These are phyloP conservation scores for Clarias fuscus DNA, from an alignment of 2,797 vertebrate species.

Conservation along the genomic window DNA sequence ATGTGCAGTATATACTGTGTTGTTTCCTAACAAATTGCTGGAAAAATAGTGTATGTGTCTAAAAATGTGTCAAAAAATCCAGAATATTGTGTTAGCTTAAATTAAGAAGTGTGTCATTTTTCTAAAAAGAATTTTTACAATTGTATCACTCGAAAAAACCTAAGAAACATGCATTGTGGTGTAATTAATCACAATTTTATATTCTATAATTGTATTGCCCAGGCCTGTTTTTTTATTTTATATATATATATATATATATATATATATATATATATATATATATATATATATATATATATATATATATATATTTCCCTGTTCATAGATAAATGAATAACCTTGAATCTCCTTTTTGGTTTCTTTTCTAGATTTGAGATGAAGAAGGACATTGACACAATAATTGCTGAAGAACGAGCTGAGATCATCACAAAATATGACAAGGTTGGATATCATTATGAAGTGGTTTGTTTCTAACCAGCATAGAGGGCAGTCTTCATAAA, in stretches of 20 bases:
- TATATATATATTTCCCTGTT: not conserved
- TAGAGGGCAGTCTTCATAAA: conserved; percentile 17
- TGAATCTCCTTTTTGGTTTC: not conserved
- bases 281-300: too few species aligned
- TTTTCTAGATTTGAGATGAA: conserved; percentile 87
- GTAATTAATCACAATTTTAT: not conserved
- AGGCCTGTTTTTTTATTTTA: not conserved
- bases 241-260: too few species aligned
- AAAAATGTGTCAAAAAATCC: not conserved
- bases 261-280: too few species aligned
- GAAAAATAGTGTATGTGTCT: not conserved
- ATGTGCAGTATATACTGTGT: not conserved
- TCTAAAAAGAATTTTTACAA: not conserved
- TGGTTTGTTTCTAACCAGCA: not conserved
- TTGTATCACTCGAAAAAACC: not conserved
- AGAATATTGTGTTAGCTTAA: not conserved
- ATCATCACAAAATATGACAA: conserved; percentile 87
- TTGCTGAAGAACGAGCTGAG: conserved; percentile 85
- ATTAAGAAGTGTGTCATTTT: not conserved
- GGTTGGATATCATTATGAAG: conserved; percentile 62
- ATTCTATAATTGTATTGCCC: not conserved
- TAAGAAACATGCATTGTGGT: not conserved
- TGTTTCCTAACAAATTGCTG: not conserved
- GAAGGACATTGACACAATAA: conserved; percentile 86
- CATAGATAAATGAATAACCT: not conserved